A percentile compares a stretch with the other conserved stretches of the same genome.
These are phyloP conservation scores for Silurus asotus DNA, from an alignment of 2,113 vertebrate genomes.

Conservation along the genomic window DNA sequence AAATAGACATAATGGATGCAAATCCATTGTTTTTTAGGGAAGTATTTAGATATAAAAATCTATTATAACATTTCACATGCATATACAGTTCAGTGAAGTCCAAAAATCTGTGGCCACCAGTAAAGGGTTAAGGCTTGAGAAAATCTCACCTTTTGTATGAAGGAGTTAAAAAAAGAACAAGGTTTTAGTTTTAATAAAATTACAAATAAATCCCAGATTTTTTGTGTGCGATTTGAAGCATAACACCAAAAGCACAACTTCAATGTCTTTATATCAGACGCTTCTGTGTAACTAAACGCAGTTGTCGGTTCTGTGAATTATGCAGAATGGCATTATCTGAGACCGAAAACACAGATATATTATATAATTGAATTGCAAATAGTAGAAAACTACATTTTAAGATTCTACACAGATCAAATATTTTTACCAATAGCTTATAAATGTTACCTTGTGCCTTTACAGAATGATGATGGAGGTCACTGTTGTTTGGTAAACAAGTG, in stretches of 20 bases:
- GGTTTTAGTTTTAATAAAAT: too few species aligned
- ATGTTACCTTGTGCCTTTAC: slow-evolving; percentile 23
- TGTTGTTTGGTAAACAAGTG: slow-evolving; percentile 98
- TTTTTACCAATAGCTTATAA: not conserved
- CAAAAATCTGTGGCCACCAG: not conserved
- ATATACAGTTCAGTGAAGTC: not conserved
- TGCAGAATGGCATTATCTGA: not conserved
- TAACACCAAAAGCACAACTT: not conserved
- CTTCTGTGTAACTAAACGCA: not conserved
- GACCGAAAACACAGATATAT: not conserved
- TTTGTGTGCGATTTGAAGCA: not conserved
- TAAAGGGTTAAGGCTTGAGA: too few species aligned
- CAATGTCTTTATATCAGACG: not conserved
- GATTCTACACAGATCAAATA: not conserved
- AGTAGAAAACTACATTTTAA: not conserved
- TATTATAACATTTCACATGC: not conserved
- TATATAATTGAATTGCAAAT: not conserved
- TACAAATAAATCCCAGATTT: not conserved
- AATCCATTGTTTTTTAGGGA: not conserved
- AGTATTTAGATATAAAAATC: not conserved
- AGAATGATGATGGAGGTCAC: slow-evolving; percentile 96
- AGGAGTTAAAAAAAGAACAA: not conserved
- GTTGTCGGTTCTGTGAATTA: not conserved
- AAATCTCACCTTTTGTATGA: not conserved
- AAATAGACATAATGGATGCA: not conserved